phyloP scores from a whole-genome alignment of 2,113 vertebrate genomes.

The Mustela nigripes region DNA sequence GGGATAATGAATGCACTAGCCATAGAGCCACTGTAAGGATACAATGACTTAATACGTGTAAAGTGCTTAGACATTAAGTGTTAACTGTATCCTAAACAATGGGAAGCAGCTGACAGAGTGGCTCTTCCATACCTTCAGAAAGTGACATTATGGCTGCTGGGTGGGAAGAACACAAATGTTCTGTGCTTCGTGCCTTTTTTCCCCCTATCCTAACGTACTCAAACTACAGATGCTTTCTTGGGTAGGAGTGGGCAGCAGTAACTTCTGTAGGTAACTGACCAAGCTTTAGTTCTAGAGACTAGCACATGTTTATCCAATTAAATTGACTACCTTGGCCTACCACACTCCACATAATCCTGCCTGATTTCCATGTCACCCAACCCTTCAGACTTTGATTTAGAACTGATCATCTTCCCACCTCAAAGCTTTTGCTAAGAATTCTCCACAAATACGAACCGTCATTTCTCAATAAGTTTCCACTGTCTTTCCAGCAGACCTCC shows the following conservation, averaged over 20 bases:
- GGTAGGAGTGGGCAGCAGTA: neutral
- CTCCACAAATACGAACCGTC: neutral
- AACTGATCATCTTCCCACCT: neutral
- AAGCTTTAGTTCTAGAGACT: neutral
- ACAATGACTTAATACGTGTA: neutral
- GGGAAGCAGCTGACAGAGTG: neutral
- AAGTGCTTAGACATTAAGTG: neutral
- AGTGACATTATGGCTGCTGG: neutral
- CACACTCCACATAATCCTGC: neutral
- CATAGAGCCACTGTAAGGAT: neutral
- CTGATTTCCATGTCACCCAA: neutral
- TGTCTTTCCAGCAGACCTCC: neutral
- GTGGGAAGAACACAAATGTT: neutral
- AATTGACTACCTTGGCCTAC: neutral
- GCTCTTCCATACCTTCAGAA: neutral
- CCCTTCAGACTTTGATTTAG: neutral
- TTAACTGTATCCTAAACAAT: neutral
- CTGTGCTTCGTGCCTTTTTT: neutral
- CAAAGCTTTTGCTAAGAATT: neutral
- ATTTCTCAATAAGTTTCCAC: neutral
- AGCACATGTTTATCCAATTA: neutral
- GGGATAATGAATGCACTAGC: neutral
- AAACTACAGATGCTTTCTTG: neutral
- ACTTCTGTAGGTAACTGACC: neutral
- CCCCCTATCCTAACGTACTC: neutral